Base-by-base conservation (phyloP, 1,140 invertebrate genomes). In the Formica exsecta region DNA sequence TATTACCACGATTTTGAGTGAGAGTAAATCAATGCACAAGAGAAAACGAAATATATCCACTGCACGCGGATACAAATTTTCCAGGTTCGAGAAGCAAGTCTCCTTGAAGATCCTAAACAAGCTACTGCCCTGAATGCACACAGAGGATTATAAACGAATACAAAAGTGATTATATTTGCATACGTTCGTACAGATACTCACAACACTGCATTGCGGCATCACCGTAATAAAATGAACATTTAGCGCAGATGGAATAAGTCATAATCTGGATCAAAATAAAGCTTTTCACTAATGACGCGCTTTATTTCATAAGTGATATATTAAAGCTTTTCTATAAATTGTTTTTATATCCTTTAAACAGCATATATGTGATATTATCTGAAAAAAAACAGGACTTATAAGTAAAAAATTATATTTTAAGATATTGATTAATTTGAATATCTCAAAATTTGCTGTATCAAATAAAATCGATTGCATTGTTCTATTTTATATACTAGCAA, bases 121-220 rank as follows among this genome's bases (percentile, higher is more conserved):
- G 59, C 59, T 48, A 48, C 74, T 77, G 59, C 25, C 25, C 41
- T 77, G 74, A 48, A 77, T 77, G 41, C 59, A 48, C 57, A 48
- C 41, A 36, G 41, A 77, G 61, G 59, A 77, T 77, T 77, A 77
- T 64, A 77, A 62, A 41, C 59, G 74, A 77, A 64, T 19, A 32
- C 74, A 64, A 74, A 38, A 19, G 38, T 61, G 59, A 62, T 77
- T 41, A 75, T 75, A 75, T 75, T 76, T 64, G 41, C 74, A 77
- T 77, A 62, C 59, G 38, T 29, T 32, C 19, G 19, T 44, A n/a
- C 29, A 38, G 25, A 48, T 64, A 48, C n/a, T 48, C 11, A 59
- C 59, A 62, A 44, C 41, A 77, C 44, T 77, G 71, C 32, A 77
- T 64, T 44, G 59, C 19, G 6, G 41, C 16, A 22, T 38, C 2